Percentiles rank a stretch among this genome's conserved stretches.
phyloP scores from a whole-genome alignment of 2,113 vertebrate genomes.

The Catharus bicknelli region DNA sequence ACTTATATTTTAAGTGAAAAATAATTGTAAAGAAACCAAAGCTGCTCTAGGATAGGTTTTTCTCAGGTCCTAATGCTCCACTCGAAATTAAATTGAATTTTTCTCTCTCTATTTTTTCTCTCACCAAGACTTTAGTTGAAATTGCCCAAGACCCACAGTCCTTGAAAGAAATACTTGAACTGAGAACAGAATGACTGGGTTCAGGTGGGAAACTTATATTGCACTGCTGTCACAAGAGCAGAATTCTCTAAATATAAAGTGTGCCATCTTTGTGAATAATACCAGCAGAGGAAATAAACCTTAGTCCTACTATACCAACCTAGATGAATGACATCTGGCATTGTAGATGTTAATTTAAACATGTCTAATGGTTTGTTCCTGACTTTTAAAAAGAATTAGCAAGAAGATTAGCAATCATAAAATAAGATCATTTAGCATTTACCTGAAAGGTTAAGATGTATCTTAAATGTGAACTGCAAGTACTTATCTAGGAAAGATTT shows the following conservation, averaged over 20 bases:
- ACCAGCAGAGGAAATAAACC: neutral
- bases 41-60: neutral
- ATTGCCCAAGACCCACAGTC: neutral
- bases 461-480: neutral
- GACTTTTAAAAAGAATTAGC: neutral
- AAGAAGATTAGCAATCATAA: neutral
- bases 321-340: neutral
- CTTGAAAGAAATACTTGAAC: neutral
- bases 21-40: neutral
- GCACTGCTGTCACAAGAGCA: neutral
- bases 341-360: neutral
- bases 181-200: neutral
- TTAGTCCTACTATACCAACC: neutral
- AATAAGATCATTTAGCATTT: neutral
- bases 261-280: neutral
- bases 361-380: neutral
- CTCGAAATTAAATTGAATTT: neutral
- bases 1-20: neutral
- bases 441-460: neutral
- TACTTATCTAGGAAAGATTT: neutral
- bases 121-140: neutral
- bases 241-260: neutral
- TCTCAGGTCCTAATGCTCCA: neutral
- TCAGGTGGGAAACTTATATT: neutral
- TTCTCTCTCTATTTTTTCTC: neutral